Percentiles rank a stretch among this genome's conserved stretches.
Evolutionary conservation across 2,113 vertebrate genomes (phyloP).

Genomic region (Syngnathus floridae): DNA sequence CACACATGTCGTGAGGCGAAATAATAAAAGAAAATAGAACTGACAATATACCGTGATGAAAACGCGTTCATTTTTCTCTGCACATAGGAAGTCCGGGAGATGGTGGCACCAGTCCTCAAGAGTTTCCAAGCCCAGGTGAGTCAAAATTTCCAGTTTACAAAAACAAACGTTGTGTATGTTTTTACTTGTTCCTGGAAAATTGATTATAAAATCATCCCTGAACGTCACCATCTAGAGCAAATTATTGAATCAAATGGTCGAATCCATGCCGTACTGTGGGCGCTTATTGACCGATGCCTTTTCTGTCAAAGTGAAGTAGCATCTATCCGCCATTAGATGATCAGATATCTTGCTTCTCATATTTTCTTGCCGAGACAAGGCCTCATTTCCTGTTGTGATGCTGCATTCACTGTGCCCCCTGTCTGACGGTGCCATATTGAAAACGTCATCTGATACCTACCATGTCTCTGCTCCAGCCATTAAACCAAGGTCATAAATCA

Average conservation of each 20-base stretch:
- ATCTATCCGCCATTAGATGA: slow-evolving; percentile 74
- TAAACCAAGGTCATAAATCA: slow-evolving; percentile 78
- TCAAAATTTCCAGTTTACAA: slow-evolving; percentile 6
- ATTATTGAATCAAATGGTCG: slow-evolving; percentile 34
- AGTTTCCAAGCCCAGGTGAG: slow-evolving; percentile 86
- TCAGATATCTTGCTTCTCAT: slow-evolving; percentile 72
- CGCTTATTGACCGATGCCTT: slow-evolving; percentile 71
- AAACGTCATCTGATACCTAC: slow-evolving; percentile 75
- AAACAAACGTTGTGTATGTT: not conserved
- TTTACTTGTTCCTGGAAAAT: not conserved
- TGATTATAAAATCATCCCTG: not conserved
- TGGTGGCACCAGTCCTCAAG: slow-evolving; percentile 85
- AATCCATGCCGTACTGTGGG: slow-evolving; percentile 53
- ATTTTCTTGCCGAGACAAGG: slow-evolving; percentile 68
- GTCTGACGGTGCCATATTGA: slow-evolving; percentile 70
- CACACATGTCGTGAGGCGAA: not conserved
- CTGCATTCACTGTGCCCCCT: slow-evolving; percentile 58
- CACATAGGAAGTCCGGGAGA: slow-evolving; percentile 79
- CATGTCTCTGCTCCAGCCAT: slow-evolving; percentile 67
- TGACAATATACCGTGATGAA: not conserved
- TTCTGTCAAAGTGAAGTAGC: slow-evolving; percentile 73
- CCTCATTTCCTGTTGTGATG: slow-evolving; percentile 72
- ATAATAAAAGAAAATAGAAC: not conserved
- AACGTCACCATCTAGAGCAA: slow-evolving; percentile 7
- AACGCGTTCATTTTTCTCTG: slow-evolving; percentile 38